Evolutionary conservation across 2,888 invertebrate genomes (phyloP).

Genomic region (Troilus luridus): DNA sequence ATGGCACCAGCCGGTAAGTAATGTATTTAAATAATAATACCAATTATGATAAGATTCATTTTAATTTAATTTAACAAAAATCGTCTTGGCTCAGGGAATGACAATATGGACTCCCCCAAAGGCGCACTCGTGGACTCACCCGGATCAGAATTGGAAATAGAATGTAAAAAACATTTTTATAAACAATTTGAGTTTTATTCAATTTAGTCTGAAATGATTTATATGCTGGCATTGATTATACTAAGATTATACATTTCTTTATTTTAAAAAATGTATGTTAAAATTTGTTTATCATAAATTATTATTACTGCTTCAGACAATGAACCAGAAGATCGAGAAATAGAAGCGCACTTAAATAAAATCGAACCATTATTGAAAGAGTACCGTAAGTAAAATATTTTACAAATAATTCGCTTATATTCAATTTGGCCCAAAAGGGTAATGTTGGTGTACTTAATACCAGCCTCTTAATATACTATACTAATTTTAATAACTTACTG

Average conservation of each 20-base stretch:
- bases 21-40: neutral
- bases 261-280: too few species aligned
- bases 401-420: neutral
- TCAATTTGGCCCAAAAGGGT: too few species aligned
- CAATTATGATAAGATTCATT: neutral
- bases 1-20: neutral
- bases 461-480: too few species aligned
- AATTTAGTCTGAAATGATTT: too few species aligned
- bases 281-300: neutral
- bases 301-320: neutral
- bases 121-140: neutral
- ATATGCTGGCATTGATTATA: neutral
- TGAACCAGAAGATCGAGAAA: neutral
- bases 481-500: too few species aligned
- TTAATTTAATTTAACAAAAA: neutral
- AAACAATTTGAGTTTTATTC: too few species aligned
- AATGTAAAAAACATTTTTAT: neutral
- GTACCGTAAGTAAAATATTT: neutral
- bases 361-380: neutral
- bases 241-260: too few species aligned
- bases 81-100: neutral
- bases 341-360: neutral
- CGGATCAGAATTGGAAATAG: neutral
- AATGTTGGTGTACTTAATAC: too few species aligned
- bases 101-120: neutral